These are phyloP conservation scores for Malacoraja senta DNA, from an alignment of 2,797 vertebrate species.

Conservation along the genomic window DNA sequence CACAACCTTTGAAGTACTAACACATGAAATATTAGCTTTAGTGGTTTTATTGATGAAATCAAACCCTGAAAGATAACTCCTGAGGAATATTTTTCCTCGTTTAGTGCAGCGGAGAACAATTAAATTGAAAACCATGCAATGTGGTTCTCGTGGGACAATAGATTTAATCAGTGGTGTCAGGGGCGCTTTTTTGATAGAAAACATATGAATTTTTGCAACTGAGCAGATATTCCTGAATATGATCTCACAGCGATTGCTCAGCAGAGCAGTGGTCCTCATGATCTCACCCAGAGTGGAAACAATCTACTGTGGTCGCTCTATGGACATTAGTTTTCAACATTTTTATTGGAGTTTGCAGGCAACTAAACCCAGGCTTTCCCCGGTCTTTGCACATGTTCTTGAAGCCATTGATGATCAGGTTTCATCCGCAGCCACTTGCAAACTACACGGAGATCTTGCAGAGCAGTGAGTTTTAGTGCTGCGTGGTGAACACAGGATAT, in stretches of 20 bases:
- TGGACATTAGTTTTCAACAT: neutral
- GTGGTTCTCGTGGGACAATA: neutral
- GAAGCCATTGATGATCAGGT: neutral
- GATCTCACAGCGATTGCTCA: neutral
- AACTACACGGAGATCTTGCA: neutral
- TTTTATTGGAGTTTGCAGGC: neutral
- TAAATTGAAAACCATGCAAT: neutral
- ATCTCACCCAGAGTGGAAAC: neutral
- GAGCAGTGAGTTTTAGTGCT: neutral
- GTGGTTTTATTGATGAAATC: slow-evolving; percentile 12
- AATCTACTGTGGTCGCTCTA: neutral
- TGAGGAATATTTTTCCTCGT: neutral
- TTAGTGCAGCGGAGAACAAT: neutral
- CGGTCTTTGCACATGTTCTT: neutral
- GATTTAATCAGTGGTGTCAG: slow-evolving; percentile 10
- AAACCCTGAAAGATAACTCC: slow-evolving; percentile 2
- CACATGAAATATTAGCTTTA: neutral
- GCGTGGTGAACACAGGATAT: neutral
- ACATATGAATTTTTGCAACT: neutral
- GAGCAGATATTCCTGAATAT: neutral
- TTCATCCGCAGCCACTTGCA: neutral
- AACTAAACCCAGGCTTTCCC: neutral
- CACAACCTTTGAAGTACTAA: slow-evolving; percentile 5
- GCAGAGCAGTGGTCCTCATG: neutral
- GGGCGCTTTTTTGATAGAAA: slow-evolving; percentile 1